Evolutionary conservation across 2,888 invertebrate genomes (phyloP), one percentile per base, ranked within the genome.

Genomic region (Apamea anceps): DNA sequence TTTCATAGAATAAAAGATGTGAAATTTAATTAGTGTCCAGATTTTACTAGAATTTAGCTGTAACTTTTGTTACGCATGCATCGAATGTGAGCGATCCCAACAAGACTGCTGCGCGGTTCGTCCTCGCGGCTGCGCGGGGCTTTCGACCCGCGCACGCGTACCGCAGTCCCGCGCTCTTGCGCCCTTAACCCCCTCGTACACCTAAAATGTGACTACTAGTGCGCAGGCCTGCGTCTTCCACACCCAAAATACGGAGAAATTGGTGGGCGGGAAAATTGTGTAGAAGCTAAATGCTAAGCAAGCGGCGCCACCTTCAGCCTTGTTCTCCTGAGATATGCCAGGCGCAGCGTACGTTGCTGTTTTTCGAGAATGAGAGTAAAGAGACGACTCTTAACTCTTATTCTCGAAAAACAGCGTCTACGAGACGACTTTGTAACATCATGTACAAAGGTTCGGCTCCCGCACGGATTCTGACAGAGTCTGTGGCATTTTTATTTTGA

Each of bases 61-160:
- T 18, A 37, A n/a, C 12, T 18, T 57, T 57, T 57, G 37, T 18
- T 72, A 37, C 63, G n/a, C n/a, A 72, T 72, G 62, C 51, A 67
- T 62, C 51, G 51, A 73, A 80, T 37, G n/a, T 37, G 54, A 79
- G 54, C n/a, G 54, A 73, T 79, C 62, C 7, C 45, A 15, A n/a
- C 18, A 21, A 60, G 45, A 79, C 72, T 73, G 51, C 54, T 73
- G 54, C 62, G 63, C 37, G 48, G 66, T 13, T 4, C 37, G 45
- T 54, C 15, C 18, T 25, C 28, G 0, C 28, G 15, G 28, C 4
- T 54, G 80, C 72, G 79, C 66, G n/a, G 51, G 28, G 78, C 42
- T 21, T 45, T 73, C 54, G 68, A 54, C 32, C 68, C 62, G 21
- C 79, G n/a, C 66, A 42, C 54, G 2, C 15, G n/a, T 18, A 57